Evolutionary conservation across 2,113 vertebrate genomes (phyloP).

Genomic region (Lepisosteus oculatus): DNA sequence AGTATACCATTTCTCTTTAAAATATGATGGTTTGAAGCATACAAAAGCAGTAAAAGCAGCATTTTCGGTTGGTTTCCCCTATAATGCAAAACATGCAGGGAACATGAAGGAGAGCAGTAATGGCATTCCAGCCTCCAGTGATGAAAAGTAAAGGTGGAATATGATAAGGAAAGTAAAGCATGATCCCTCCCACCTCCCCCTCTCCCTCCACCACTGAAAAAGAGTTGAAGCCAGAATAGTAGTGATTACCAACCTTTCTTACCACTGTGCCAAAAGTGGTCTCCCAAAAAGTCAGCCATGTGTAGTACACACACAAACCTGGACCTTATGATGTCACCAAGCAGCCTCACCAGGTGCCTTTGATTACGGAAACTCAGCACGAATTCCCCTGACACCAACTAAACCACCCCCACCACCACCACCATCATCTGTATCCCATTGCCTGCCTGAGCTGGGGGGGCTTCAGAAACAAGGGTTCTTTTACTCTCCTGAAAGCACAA

Average conservation of each 20-base stretch:
- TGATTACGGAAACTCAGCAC: background rate
- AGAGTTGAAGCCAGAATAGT: no score
- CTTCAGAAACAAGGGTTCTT: constrained; percentile 63
- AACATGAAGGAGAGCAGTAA: no score
- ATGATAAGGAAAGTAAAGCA: no score
- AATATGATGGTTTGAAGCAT: no score
- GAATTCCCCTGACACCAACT: constrained; percentile 6
- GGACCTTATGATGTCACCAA: background rate
- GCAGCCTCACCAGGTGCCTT: background rate
- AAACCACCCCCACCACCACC: constrained; percentile 22
- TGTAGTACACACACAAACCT: constrained; percentile 40
- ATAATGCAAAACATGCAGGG: no score
- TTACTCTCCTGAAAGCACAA: constrained; percentile 60
- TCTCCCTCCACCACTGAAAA: no score
- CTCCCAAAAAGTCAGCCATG: constrained; percentile 59
- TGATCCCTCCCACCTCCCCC: background rate
- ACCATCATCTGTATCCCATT: constrained; percentile 38
- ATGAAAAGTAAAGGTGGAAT: no score
- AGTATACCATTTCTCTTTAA: no score
- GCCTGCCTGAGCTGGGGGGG: constrained; percentile 34
- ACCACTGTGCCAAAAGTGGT: constrained; percentile 69
- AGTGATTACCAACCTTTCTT: constrained; percentile 61
- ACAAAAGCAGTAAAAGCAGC: no score
- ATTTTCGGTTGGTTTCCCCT: no score
- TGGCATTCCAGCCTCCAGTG: no score